Conservation (phyloP, 2,113 vertebrate genomes). For the Cichladusa arquata region DNA sequence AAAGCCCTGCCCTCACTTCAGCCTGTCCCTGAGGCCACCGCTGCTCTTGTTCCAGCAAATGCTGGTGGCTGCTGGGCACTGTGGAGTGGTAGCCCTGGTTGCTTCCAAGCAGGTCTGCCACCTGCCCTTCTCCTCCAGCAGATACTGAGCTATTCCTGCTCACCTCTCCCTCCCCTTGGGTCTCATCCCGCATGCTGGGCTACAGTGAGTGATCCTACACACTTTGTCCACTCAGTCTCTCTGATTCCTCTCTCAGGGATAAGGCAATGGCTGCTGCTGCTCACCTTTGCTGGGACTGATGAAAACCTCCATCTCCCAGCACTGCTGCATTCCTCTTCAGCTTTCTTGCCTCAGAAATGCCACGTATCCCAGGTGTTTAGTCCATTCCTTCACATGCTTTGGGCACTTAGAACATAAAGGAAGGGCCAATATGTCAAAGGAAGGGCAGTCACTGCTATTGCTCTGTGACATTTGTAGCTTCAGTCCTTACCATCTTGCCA, state of each 20-base stretch:
- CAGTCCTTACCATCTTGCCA: background rate
- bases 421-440: background rate
- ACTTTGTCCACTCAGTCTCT: background rate
- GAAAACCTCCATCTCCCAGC: background rate
- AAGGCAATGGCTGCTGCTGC: background rate
- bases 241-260: fast-evolving
- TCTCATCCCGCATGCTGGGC: background rate
- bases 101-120: background rate
- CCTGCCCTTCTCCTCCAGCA: background rate
- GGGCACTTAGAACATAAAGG: fast-evolving
- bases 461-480: background rate
- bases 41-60: fast-evolving
- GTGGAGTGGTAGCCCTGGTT: fast-evolving
- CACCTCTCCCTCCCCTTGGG: background rate
- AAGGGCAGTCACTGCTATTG: background rate
- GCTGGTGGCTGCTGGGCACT: fast-evolving
- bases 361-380: background rate
- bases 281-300: background rate
- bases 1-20: background rate
- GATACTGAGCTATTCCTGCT: background rate
- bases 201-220: background rate
- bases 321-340: background rate
- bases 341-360: background rate
- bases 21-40: background rate
- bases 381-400: background rate